phyloP scores from a whole-genome alignment of 2,797 vertebrate species.

The Fratercula arctica region DNA sequence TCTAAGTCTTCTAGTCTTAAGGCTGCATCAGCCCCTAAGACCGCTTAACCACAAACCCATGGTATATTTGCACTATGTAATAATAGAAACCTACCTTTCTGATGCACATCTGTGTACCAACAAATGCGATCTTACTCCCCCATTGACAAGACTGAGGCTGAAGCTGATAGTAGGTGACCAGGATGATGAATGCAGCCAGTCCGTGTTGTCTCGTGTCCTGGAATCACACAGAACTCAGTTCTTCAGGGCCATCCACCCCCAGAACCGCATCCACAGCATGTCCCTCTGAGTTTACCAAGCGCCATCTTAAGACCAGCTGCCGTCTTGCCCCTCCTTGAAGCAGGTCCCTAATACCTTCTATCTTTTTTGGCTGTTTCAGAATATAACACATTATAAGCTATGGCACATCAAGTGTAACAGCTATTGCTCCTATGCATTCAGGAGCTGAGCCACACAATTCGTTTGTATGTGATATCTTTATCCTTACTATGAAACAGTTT shows the following conservation, averaged over 20 bases:
- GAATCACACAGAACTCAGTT: background rate
- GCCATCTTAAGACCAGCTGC: background rate
- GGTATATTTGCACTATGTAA: background rate
- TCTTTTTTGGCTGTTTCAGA: background rate
- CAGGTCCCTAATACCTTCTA: background rate
- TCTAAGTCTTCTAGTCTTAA: background rate
- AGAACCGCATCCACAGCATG: background rate
- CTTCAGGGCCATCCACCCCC: background rate
- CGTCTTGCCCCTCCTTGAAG: background rate
- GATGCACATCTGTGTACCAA: background rate
- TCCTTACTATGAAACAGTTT: background rate
- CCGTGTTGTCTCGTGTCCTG: fast-evolving
- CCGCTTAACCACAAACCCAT: background rate
- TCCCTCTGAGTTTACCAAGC: background rate
- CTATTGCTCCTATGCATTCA: background rate
- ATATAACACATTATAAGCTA: background rate
- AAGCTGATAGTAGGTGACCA: background rate
- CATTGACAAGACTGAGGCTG: background rate
- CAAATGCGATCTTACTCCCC: background rate
- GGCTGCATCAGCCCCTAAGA: background rate
- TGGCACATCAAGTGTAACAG: background rate
- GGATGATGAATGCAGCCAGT: background rate
- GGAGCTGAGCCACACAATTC: background rate
- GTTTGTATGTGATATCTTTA: background rate
- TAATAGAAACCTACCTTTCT: background rate